Percentiles rank a stretch among this genome's conserved stretches.
These are phyloP conservation scores for Philonicus albiceps DNA, from an alignment of 2,888 invertebrate species.

Conservation along the genomic window DNA sequence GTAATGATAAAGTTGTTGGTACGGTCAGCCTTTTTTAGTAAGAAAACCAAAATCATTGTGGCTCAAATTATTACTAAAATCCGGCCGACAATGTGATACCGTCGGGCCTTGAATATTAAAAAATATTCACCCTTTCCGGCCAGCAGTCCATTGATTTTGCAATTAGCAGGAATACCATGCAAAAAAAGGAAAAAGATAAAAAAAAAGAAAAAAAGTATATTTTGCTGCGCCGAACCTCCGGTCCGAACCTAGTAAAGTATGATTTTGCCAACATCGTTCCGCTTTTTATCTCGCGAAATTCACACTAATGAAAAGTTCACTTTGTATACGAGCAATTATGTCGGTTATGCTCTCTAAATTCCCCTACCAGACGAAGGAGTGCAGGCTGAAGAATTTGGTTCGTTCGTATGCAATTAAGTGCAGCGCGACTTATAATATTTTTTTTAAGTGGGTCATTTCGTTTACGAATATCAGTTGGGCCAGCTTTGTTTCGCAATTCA, in stretches of 20 bases:
- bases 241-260: not conserved
- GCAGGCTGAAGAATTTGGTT: not conserved
- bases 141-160: not conserved
- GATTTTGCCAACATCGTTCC: not conserved
- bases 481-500: not conserved
- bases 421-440: not conserved
- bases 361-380: not conserved
- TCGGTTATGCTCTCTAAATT: not conserved
- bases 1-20: not conserved
- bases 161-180: not conserved
- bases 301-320: not conserved
- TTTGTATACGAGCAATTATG: not conserved
- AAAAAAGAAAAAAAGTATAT: not conserved
- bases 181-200: not conserved
- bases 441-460: not conserved
- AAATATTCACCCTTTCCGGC: not conserved
- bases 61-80: not conserved
- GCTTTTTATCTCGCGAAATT: not conserved
- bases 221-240: not conserved
- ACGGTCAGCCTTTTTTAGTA: not conserved
- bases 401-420: not conserved
- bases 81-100: not conserved
- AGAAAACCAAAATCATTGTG: not conserved
- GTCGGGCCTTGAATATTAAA: not conserved
- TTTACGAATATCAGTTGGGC: not conserved